phyloP scores from a whole-genome alignment of 23 tunicate genomes.

The Aplidium turbinatum region DNA sequence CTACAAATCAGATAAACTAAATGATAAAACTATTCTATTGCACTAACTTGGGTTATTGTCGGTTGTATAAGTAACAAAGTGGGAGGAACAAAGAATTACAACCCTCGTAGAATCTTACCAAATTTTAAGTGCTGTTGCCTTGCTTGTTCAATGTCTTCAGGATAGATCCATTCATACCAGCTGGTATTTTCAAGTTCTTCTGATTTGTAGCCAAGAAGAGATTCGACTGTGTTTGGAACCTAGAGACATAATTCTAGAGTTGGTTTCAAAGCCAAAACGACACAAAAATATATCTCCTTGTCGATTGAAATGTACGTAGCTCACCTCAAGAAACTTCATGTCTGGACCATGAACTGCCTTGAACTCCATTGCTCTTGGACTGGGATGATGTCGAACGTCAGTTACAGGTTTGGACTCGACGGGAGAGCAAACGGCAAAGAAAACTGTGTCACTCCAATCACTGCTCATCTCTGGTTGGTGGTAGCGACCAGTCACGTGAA shows the following conservation, averaged over 20 bases:
- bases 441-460: slow-evolving; percentile 81
- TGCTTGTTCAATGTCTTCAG: slow-evolving; percentile 89
- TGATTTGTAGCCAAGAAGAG: slow-evolving; percentile 82
- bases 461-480: slow-evolving; percentile 77
- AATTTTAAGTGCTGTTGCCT: slow-evolving; percentile 92
- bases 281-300: neutral
- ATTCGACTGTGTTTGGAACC: slow-evolving; percentile 80
- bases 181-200: slow-evolving; percentile 93
- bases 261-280: neutral
- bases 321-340: slow-evolving; percentile 91
- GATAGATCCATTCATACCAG: slow-evolving; percentile 90
- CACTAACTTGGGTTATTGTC: no score
- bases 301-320: neutral
- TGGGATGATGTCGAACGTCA: slow-evolving; percentile 95
- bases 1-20: neutral
- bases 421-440: slow-evolving; percentile 92
- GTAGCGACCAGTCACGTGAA: slow-evolving; percentile 88
- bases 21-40: no score
- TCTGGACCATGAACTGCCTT: slow-evolving; percentile 92
- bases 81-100: no score
- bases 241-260: neutral
- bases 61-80: no score
- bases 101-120: slow-evolving; percentile 73
- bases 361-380: slow-evolving; percentile 85
- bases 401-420: slow-evolving; percentile 95